phyloP scores from a whole-genome alignment of 1,140 invertebrate genomes.

The Maconellicoccus hirsutus region DNA sequence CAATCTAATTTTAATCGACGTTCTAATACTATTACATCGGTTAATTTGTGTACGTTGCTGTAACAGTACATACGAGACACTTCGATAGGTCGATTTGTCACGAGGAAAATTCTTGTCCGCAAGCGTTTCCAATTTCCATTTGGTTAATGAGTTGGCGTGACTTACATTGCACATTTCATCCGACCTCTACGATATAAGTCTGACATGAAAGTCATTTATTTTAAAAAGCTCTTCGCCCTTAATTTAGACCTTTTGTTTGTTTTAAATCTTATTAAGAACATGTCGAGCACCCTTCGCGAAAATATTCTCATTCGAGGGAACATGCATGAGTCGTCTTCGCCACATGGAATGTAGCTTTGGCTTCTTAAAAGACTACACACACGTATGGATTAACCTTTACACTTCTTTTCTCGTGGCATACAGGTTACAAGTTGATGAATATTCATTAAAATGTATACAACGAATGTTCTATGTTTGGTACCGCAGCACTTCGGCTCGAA shows the following conservation, averaged over 20 bases:
- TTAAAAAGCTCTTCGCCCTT: neutral
- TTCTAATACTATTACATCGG: too few species aligned
- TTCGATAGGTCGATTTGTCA: too few species aligned
- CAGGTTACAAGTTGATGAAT: neutral
- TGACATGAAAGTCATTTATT: neutral
- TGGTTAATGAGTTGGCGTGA: constrained; percentile 2
- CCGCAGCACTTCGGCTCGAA: too few species aligned
- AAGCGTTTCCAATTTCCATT: neutral
- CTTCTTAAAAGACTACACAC: neutral
- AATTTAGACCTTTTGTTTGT: constrained; percentile 2
- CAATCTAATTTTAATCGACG: too few species aligned
- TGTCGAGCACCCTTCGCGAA: too few species aligned
- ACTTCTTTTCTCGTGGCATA: neutral
- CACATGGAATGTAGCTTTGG: neutral
- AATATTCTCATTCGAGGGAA: too few species aligned
- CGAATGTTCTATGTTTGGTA: neutral
- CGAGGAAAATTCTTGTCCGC: too few species aligned
- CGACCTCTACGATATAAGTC: neutral
- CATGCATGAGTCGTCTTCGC: neutral
- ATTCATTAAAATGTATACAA: neutral
- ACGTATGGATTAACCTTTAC: neutral
- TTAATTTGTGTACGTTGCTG: too few species aligned
- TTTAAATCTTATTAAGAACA: neutral
- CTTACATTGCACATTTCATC: neutral
- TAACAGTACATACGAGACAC: too few species aligned